Percentiles rank a stretch among this genome's conserved stretches.
Conservation (phyloP, 2,797 vertebrate genomes). For the Odontamblyopus lacepedii region DNA sequence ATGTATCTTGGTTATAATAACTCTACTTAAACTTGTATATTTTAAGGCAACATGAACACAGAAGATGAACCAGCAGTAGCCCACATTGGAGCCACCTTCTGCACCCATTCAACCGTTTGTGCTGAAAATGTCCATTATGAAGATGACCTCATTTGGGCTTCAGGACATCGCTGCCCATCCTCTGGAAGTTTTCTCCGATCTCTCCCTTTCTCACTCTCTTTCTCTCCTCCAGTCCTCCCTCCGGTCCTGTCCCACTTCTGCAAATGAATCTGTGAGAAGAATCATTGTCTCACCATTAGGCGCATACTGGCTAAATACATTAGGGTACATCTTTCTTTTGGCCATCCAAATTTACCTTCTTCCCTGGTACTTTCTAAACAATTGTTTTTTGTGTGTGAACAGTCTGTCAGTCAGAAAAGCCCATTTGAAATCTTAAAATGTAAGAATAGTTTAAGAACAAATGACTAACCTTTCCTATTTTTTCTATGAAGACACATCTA, state of each 20-base stretch:
- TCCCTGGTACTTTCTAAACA: conserved; percentile 1
- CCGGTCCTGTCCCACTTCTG: conserved; percentile 26
- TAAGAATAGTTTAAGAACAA: conserved; percentile 31
- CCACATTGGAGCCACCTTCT: conserved; percentile 6
- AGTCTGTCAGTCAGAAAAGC: conserved; percentile 2
- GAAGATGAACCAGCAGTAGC: conserved; percentile 18
- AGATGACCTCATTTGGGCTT: conserved; percentile 41
- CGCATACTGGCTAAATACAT: conserved; percentile 15
- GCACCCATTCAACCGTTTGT: background rate
- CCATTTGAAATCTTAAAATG: conserved; percentile 12
- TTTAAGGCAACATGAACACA: conserved; percentile 27
- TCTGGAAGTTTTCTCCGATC: conserved; percentile 11
- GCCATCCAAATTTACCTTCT: background rate
- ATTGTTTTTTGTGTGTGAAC: background rate
- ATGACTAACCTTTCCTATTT: conserved; percentile 23
- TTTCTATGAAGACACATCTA: conserved; percentile 59
- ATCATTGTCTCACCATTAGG: conserved; percentile 1
- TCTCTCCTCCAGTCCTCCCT: conserved; percentile 21
- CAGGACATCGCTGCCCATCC: conserved; percentile 26
- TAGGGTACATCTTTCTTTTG: conserved; percentile 10
- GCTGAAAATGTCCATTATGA: conserved; percentile 21
- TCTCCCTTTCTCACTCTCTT: background rate
- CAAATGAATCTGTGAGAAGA: conserved; percentile 26
- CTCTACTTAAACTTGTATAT: background rate
- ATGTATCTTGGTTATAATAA: background rate